Base-by-base conservation (phyloP, 2,113 vertebrate genomes). In the Clinocottus analis region DNA sequence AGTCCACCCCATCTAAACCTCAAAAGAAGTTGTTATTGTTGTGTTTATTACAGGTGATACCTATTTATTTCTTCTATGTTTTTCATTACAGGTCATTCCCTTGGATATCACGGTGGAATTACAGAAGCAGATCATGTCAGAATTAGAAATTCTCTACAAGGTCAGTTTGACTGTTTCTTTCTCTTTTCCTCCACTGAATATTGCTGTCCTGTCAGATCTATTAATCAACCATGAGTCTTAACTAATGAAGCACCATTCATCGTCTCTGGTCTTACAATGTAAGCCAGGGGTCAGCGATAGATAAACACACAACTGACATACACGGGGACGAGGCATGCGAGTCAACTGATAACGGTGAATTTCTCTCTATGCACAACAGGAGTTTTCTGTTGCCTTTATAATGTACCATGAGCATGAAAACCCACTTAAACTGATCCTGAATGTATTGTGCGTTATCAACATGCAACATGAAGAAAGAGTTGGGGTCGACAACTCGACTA, bases 51-150 rank as follows among this genome's bases (percentile, higher is more conserved):
- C 68, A 62, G 5, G 6, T 8, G 16, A 5, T 25, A 10, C 25
- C 5, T 51, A 55, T 23, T 27, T 2, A 8, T 89, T 55, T 12
- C 9, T n/a, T 10, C 51, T 55, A 6, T 25, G 25, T 69, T 89
- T 55, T 69, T 89, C 79, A 62, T 86, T 88, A 23, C 90, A 99
- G 98, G 96, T 99, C 78, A 99, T 99, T 87, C 96, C 97, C 23
- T 92, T 99, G 87, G 98, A 99, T 82, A 99, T 99, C 92, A 99
- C 98, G 5, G 95, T 96, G 94, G 98, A 99, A 55, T 94, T 99
- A 80, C 98, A 99, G 93, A 99, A 98, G 87, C 98, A 99, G 92
- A 99, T 99, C 80, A 99, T 99, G 98, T 99, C 98, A 0, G 98
- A 99, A 88, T 92, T 99, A 91, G 98, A 99, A 93, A 99, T 99